Base-by-base conservation (phyloP, 2,797 vertebrate genomes). In the Mergus octosetaceus region DNA sequence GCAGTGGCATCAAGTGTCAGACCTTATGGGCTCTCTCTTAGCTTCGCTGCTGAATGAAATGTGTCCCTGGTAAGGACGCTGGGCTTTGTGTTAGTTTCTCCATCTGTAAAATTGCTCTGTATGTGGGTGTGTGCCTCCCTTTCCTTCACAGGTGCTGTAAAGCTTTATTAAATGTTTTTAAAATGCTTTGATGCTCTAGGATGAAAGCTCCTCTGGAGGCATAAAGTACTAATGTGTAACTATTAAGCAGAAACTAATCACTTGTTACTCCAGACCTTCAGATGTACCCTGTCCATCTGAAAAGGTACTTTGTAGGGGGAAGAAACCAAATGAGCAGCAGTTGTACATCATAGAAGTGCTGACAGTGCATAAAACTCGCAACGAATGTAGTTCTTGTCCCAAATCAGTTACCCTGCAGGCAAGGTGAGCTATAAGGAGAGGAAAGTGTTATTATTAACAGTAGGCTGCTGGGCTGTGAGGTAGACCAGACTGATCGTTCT, bases 81-180 rank as follows among this genome's bases (percentile, higher is more conserved):
- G 72, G 19, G 34, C n/a, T 43, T 87, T 57, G 15, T 34, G 17
- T 62, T 54, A 36, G 39, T 10, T 73, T 82, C 60, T 85, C 60
- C 68, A 25, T 64, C 65, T 93, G 80, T 78, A 73, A 89, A 80
- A 93, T 38, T 39, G 43, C 39, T 92, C 86, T 88, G 30, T n/a
- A 0, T 30, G 60, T 32, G 65, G 53, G 27, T 85, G 68, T 84
- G 77, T 89, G 80, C 71, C 65, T 79, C 57, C 49, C 39, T 80
- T 96, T 87, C 75, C 82, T 75, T 57, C 87, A 66, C 91, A 90
- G 81, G 84, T 94, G 83, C 90, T 90, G 13, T 49, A 32, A 68
- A 71, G 64, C 53, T 91, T 84, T 76, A 6, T 76, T 74, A 84
- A 87, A 17, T 69, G 43, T 30, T 68, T 62, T 84, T 74, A 18